Conservation (phyloP, 1,140 invertebrate genomes). For the Lepidotrigona ventralis region DNA sequence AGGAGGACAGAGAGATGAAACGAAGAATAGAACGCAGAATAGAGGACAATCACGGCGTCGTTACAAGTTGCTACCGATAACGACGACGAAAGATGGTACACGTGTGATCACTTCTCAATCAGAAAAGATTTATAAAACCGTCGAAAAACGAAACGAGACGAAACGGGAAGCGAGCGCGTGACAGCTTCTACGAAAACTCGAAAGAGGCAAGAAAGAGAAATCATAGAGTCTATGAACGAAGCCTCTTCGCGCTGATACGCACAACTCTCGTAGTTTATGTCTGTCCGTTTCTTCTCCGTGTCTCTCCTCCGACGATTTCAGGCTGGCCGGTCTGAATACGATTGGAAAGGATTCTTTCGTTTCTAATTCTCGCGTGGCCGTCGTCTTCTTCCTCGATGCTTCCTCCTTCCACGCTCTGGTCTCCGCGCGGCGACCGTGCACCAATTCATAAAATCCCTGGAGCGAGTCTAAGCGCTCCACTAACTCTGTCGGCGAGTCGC, state of each 20-base stretch:
- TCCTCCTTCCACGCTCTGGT: not conserved
- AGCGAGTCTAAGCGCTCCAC: conserved; percentile 76
- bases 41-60: conserved; percentile 54
- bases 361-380: conserved; percentile 8
- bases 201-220: not conserved
- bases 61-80: conserved; percentile 47
- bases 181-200: no score
- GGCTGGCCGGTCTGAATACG: not conserved
- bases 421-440: conserved; percentile 57
- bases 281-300: not conserved
- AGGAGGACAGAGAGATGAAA: conserved; percentile 45
- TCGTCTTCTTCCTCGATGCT: conserved; percentile 17
- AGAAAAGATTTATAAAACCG: not conserved
- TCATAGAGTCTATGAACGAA: not conserved
- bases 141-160: not conserved
- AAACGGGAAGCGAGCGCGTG: not conserved
- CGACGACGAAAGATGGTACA: conserved; percentile 18
- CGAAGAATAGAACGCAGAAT: conserved; percentile 52
- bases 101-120: conserved; percentile 8
- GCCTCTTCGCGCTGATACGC: not conserved
- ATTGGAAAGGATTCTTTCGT: conserved; percentile 1
- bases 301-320: not conserved
- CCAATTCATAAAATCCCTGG: conserved; percentile 77
- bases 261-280: conserved; percentile 1
- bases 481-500: conserved; percentile 77